These are phyloP conservation scores for Formica exsecta DNA, from an alignment of 1,140 invertebrate genomes.

Conservation along the genomic window DNA sequence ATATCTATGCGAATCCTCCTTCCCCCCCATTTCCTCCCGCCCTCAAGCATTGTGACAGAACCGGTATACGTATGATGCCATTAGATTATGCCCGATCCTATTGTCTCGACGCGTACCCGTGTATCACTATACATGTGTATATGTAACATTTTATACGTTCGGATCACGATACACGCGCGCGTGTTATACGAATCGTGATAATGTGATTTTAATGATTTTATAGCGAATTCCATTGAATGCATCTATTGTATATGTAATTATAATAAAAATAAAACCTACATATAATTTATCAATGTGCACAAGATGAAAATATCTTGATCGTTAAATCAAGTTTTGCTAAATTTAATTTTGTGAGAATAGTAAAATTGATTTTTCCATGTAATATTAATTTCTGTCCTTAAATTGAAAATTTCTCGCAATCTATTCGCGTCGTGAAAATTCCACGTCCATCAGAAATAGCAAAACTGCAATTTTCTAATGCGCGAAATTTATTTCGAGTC, in stretches of 20 bases:
- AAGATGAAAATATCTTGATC: background rate
- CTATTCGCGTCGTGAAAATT: background rate
- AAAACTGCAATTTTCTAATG: background rate
- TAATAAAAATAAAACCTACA: background rate
- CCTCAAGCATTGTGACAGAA: slow-evolving; percentile 38
- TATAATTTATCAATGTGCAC: background rate
- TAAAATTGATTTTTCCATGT: background rate
- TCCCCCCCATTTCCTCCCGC: background rate
- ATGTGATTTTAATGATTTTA: background rate
- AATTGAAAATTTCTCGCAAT: slow-evolving; percentile 12
- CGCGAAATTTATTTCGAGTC: background rate
- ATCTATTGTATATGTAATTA: background rate
- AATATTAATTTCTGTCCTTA: slow-evolving; percentile 24
- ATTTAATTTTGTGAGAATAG: background rate
- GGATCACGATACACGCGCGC: background rate
- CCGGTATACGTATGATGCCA: slow-evolving; percentile 24
- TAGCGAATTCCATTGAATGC: background rate
- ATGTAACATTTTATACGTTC: slow-evolving; percentile 29
- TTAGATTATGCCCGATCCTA: slow-evolving; percentile 55
- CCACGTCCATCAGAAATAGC: background rate
- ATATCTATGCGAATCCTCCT: slow-evolving; percentile 30
- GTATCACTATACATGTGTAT: background rate
- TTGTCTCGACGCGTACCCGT: slow-evolving; percentile 22
- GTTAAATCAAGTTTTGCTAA: background rate
- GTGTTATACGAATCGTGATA: slow-evolving; percentile 19